Base-by-base conservation (phyloP, 2,113 vertebrate genomes). In the Ophthalmolycus amberensis region DNA sequence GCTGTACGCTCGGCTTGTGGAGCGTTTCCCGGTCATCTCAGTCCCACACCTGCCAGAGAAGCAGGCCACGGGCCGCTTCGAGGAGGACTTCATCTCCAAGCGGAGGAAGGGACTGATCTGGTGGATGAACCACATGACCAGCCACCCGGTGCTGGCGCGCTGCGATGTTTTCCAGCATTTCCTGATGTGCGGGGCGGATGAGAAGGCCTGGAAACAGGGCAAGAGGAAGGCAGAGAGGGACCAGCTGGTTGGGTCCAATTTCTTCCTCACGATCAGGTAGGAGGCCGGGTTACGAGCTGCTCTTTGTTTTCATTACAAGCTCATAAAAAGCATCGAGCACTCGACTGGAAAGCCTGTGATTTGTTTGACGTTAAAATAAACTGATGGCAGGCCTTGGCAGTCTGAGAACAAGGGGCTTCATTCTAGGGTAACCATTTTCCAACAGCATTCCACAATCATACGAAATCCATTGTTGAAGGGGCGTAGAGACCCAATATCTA, bases 81-180 rank as follows among this genome's bases (percentile, higher is more conserved):
- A 99, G 86, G 98, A 99, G 93, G 98, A 99, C 93, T 99, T 99
- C 91, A 97, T 99, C 85, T 97, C 97, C 71, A 99, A 99, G 86
- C 95, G 98, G 50, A 94, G 98, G 84, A 99, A 98, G 84, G 98
- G 98, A 18, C 81, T 99, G 79, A 95, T 97, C 0, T 99, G 98
- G 97, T 99, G 98, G 98, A 99, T 99, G 98, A 98, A 98, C 91
- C 98, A 99, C 89, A 99, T 99, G 98, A 97, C 95, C 82, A 98
- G 96, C 85, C 98, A 99, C 88, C 98, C 98, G 0, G 97, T 99
- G 83, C 89, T 99, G 87, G 97, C 97, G 0, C 97, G 96, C 83
- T 99, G 97, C 0, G 96, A 99, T 0, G 98, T 97, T 68, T 99
- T 99, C 95, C 97, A 98, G 93, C 98, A 99, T 81, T 99, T 99